Percentiles rank a stretch among this genome's conserved stretches.
Evolutionary conservation across 2,888 invertebrate species (phyloP).

Genomic region (Chrysodeixis includens): DNA sequence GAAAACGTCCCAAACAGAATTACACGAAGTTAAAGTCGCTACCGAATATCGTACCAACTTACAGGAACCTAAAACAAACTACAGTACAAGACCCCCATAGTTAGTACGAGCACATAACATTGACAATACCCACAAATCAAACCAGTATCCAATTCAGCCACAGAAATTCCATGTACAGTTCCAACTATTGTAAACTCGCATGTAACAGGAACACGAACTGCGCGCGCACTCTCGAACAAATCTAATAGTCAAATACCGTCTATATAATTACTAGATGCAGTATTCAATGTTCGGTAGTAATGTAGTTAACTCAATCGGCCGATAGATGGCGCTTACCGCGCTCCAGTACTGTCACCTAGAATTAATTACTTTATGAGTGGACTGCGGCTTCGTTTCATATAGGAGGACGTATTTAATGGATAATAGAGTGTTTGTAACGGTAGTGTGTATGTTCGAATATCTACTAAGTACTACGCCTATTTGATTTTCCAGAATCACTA

Average conservation of each 20-base stretch:
- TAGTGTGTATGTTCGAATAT: neutral
- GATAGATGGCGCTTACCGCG: slow-evolving; percentile 30
- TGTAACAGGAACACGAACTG: neutral
- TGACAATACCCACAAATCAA: too few species aligned
- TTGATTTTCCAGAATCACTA: too few species aligned
- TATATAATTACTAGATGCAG: neutral
- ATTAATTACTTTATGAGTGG: slow-evolving; percentile 44
- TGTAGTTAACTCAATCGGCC: slow-evolving; percentile 27
- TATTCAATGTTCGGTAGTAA: slow-evolving; percentile 1
- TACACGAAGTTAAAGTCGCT: too few species aligned
- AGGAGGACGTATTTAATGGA: slow-evolving; percentile 9
- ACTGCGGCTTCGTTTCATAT: slow-evolving; percentile 11
- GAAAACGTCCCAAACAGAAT: too few species aligned
- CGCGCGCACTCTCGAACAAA: neutral
- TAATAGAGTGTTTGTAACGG: neutral
- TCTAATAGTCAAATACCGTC: neutral
- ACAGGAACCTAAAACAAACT: too few species aligned
- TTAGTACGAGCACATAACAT: too few species aligned
- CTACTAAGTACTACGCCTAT: too few species aligned
- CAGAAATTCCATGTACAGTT: too few species aligned
- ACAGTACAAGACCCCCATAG: too few species aligned
- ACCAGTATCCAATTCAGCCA: too few species aligned
- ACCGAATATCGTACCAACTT: too few species aligned
- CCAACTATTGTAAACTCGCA: neutral
- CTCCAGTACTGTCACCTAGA: slow-evolving; percentile 13